Evolutionary conservation across 1,140 invertebrate species (phyloP).

Genomic region (Drosophila chauvacae): DNA sequence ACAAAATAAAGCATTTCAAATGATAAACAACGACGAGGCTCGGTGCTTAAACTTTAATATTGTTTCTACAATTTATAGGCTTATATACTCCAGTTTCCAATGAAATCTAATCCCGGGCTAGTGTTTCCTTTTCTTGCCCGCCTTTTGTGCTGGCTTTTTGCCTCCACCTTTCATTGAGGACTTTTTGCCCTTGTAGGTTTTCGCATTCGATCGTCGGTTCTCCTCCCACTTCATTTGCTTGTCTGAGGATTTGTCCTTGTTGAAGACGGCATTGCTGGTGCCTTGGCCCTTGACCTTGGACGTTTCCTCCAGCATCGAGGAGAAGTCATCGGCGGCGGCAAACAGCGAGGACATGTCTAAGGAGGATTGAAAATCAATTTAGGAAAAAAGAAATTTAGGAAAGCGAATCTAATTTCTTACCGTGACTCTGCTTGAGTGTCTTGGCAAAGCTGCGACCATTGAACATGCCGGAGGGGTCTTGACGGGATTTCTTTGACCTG

Average conservation of each 20-base stretch:
- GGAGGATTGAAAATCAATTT: slow-evolving; percentile 3
- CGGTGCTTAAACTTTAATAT: slow-evolving; percentile 9
- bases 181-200: slow-evolving; percentile 69
- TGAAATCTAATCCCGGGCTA: slow-evolving; percentile 7
- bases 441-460: slow-evolving; percentile 69
- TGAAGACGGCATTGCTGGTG: slow-evolving; percentile 87
- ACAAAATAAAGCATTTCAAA: slow-evolving; percentile 71
- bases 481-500: slow-evolving; percentile 84
- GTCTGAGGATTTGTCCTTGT: slow-evolving; percentile 88
- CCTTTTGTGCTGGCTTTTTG: slow-evolving; percentile 8
- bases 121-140: slow-evolving; percentile 70
- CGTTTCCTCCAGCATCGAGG: slow-evolving; percentile 89
- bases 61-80: slow-evolving; percentile 18
- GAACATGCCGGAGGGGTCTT: slow-evolving; percentile 18
- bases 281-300: slow-evolving; percentile 87
- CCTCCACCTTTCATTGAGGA: slow-evolving; percentile 13
- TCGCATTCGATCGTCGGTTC: slow-evolving; percentile 84
- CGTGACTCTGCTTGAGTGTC: slow-evolving; percentile 76
- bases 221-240: slow-evolving; percentile 90
- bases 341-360: slow-evolving; percentile 86
- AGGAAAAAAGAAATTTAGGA: neutral
- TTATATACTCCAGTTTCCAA: neutral
- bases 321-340: slow-evolving; percentile 91
- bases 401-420: slow-evolving; percentile 31
- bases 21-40: slow-evolving; percentile 1